Percentiles rank a stretch among this genome's conserved stretches.
These are phyloP conservation scores for Drosophila lini DNA, from an alignment of 1,140 invertebrate species.

Conservation along the genomic window DNA sequence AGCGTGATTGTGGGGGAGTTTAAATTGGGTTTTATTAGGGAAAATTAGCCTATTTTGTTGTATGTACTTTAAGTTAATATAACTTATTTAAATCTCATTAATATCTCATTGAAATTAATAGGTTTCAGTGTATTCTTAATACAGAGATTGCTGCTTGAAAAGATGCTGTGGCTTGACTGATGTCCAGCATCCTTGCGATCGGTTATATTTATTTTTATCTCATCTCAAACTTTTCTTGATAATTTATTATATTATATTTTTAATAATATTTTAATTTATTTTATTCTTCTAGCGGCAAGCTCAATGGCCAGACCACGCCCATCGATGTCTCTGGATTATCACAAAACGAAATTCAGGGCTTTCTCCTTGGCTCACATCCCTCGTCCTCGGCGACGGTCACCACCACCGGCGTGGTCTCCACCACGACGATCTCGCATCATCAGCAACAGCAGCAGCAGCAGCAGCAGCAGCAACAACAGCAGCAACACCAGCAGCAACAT, in stretches of 20 bases:
- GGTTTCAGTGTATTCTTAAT: neutral
- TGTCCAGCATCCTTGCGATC: too few relatives aligned
- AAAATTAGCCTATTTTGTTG: neutral
- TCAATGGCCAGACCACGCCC: constrained; percentile 84
- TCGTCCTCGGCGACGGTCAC: constrained; percentile 66
- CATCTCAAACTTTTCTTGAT: too few relatives aligned
- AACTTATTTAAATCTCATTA: neutral
- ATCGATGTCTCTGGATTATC: constrained; percentile 84
- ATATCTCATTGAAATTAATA: neutral
- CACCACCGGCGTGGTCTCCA: constrained; percentile 71
- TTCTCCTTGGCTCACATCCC: constrained; percentile 84
- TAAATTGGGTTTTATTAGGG: constrained; percentile 9
- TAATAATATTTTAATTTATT: neutral
- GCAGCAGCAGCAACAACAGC: constrained; percentile 56
- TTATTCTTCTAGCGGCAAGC: constrained; percentile 60
- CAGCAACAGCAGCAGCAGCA: constrained; percentile 63
- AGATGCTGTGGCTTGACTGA: too few relatives aligned
- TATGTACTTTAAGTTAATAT: neutral
- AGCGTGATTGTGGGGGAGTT: constrained; percentile 34
- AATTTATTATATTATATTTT: neutral
- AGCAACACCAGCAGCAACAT: constrained; percentile 67
- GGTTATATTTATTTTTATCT: neutral
- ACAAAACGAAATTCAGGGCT: constrained; percentile 85
- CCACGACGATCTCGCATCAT: constrained; percentile 75
- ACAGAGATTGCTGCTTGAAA: neutral